These are phyloP conservation scores for Heliocidaris erythrogramma DNA, from an alignment of 35 echinoderm and acorn worm species.

Conservation along the genomic window DNA sequence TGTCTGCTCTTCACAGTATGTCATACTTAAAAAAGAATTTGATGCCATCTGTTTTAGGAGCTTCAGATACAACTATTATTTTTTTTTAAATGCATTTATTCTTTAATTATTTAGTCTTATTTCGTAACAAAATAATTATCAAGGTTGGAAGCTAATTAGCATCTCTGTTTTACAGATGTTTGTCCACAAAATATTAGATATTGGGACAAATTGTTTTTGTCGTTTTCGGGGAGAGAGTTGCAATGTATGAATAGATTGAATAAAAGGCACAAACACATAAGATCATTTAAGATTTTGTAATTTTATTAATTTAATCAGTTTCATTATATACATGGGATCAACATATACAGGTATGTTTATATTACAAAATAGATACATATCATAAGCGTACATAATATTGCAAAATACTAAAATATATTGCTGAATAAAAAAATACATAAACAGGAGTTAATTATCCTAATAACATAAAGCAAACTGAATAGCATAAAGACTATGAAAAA, in stretches of 20 bases:
- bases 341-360: constrained; percentile 28
- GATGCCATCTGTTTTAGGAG: no score
- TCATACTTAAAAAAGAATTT: no score
- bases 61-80: no score
- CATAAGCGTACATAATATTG: background rate
- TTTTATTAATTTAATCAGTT: constrained; percentile 19
- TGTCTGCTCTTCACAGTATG: no score
- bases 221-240: no score
- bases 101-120: no score
- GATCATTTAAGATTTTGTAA: background rate
- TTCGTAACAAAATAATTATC: no score
- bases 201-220: no score
- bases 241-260: background rate
- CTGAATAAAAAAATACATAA: background rate
- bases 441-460: background rate
- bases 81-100: no score
- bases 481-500: background rate
- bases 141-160: no score
- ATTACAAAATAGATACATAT: constrained; percentile 27
- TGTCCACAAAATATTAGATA: no score
- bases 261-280: background rate
- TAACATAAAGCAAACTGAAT: background rate
- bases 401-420: background rate
- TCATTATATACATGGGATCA: constrained; percentile 26
- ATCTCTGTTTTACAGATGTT: no score